These are phyloP conservation scores for Hemicrepidius hirtus DNA, from an alignment of 2,888 invertebrate species.

Conservation along the genomic window DNA sequence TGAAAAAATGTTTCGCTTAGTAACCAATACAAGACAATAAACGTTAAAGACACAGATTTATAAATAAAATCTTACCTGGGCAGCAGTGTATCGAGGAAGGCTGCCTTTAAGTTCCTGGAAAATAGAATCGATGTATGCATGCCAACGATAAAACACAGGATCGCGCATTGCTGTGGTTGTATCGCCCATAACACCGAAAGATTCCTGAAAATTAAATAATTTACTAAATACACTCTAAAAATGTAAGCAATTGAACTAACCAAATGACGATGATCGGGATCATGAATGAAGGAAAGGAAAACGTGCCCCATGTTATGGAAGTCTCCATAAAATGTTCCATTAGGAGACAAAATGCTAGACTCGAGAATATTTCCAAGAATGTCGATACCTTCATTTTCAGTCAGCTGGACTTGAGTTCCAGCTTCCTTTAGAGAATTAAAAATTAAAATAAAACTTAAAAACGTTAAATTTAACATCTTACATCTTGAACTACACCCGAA, in stretches of 20 bases:
- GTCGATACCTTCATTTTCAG: slow-evolving; percentile 84
- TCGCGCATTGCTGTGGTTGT: slow-evolving; percentile 91
- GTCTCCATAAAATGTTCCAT: slow-evolving; percentile 84
- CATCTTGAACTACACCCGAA: slow-evolving; percentile 75
- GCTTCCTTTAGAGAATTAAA: slow-evolving; percentile 35
- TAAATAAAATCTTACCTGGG: slow-evolving; percentile 72
- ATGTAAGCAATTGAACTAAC: too few relatives aligned
- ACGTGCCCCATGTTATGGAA: slow-evolving; percentile 90
- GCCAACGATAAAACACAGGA: slow-evolving; percentile 91
- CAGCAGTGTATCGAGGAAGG: slow-evolving; percentile 78
- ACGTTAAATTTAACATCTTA: slow-evolving; percentile 64
- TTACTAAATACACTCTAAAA: too few relatives aligned
- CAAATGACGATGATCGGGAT: slow-evolving; percentile 85
- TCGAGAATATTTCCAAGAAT: slow-evolving; percentile 87
- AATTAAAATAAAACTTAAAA: background rate
- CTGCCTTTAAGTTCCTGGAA: slow-evolving; percentile 85
- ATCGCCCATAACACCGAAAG: slow-evolving; percentile 88
- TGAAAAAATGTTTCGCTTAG: slow-evolving; percentile 74
- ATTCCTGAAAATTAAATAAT: slow-evolving; percentile 87
- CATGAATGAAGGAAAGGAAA: slow-evolving; percentile 86
- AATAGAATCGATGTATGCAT: slow-evolving; percentile 85
- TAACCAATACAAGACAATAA: too few relatives aligned
- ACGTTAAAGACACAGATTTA: too few relatives aligned
- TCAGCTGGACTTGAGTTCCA: slow-evolving; percentile 75
- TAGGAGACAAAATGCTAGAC: slow-evolving; percentile 80